Conservation (phyloP, 2,113 vertebrate species). For the Prionailurus viverrinus region DNA sequence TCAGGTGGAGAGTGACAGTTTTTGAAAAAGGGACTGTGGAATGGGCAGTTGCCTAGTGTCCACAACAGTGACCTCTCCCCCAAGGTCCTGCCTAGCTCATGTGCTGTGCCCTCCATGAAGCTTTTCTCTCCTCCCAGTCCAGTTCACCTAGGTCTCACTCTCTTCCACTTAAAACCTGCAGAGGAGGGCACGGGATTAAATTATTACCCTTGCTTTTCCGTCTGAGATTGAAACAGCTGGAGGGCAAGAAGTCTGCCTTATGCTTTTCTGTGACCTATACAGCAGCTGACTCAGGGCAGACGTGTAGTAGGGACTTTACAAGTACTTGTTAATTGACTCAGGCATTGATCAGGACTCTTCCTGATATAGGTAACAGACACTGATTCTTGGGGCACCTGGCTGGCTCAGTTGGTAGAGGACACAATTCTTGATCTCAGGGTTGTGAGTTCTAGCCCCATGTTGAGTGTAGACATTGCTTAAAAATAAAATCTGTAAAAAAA, state of each 20-base stretch:
- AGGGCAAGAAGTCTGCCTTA: background rate
- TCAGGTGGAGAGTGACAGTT: background rate
- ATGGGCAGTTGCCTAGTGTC: background rate
- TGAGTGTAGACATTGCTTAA: too few relatives aligned
- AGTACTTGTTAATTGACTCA: background rate
- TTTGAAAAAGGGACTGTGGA: background rate
- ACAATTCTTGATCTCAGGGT: too few relatives aligned
- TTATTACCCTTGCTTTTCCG: background rate
- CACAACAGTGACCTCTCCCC: background rate
- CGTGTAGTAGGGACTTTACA: background rate
- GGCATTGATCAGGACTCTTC: background rate
- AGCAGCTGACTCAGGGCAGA: background rate
- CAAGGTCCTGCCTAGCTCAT: background rate
- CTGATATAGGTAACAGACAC: background rate
- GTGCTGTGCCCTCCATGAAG: background rate
- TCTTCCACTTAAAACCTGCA: background rate
- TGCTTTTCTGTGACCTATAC: background rate
- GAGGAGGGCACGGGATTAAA: background rate
- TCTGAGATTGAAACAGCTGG: background rate
- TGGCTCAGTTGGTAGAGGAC: too few relatives aligned
- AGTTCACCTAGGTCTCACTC: background rate
- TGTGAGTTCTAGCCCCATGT: too few relatives aligned
- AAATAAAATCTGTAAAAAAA: too few relatives aligned
- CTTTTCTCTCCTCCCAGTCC: background rate
- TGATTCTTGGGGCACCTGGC: background rate